These are phyloP conservation scores for Sisor rabdophorus DNA, from an alignment of 2,113 vertebrate genomes.

Conservation along the genomic window DNA sequence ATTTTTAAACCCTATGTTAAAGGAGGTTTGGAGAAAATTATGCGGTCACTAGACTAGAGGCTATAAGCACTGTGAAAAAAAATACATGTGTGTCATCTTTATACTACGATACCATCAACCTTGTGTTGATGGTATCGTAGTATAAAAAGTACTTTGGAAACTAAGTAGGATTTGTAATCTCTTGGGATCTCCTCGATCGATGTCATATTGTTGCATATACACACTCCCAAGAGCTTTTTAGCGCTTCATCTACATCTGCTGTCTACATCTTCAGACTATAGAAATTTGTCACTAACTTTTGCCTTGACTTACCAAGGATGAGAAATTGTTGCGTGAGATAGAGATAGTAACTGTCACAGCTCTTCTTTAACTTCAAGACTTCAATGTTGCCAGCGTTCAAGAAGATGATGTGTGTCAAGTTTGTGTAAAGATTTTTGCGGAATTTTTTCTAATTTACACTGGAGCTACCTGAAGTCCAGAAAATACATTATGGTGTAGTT, in stretches of 20 bases:
- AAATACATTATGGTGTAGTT: not conserved
- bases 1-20: not conserved
- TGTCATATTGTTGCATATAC: constrained; percentile 6
- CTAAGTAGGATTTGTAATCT: not conserved
- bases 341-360: not conserved
- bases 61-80: no score
- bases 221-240: constrained; percentile 19
- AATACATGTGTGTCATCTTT: not conserved
- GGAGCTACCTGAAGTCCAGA: not conserved
- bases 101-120: not conserved
- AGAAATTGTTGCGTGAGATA: not conserved
- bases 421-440: not conserved
- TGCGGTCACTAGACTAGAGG: no score
- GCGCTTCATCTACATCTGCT: constrained; percentile 16
- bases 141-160: no score
- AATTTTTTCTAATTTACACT: not conserved
- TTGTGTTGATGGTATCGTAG: no score
- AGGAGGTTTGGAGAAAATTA: not conserved
- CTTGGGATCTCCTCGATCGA: constrained; percentile 1
- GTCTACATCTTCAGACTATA: constrained; percentile 17
- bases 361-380: not conserved
- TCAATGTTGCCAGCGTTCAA: not conserved
- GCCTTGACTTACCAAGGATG: not conserved
- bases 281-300: constrained; percentile 24
- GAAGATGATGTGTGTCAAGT: not conserved